These are phyloP conservation scores for Dasysyrphus tricinctus DNA, from an alignment of 2,888 invertebrate genomes.

Conservation along the genomic window DNA sequence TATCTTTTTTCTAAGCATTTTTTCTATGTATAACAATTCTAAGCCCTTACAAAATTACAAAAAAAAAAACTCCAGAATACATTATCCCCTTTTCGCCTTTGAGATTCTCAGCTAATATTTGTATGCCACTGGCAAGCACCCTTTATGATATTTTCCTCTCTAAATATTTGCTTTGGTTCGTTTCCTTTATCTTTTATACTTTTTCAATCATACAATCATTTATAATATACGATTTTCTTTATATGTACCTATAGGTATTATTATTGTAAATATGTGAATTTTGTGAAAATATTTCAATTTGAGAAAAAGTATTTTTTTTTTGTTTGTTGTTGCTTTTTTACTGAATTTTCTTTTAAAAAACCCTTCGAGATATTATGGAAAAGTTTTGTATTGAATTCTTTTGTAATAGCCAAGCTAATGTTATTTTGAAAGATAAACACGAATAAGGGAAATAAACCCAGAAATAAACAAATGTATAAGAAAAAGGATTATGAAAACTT, in stretches of 20 bases:
- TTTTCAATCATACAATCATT: conserved; percentile 13
- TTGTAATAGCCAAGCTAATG: background rate
- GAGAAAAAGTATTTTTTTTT: conserved; percentile 8
- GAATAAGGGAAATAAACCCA: conserved; percentile 23
- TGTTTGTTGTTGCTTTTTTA: background rate
- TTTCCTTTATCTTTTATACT: conserved; percentile 3
- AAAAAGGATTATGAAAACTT: background rate
- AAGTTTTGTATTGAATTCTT: background rate
- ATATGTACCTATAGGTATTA: conserved; percentile 5
- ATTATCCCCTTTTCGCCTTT: conserved; percentile 43
- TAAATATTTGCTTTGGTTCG: conserved; percentile 55
- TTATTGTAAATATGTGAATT: conserved; percentile 22
- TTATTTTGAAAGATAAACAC: background rate
- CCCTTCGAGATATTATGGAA: conserved; percentile 22
- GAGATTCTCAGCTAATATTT: conserved; percentile 33
- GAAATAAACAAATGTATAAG: background rate
- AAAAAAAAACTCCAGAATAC: conserved; percentile 32
- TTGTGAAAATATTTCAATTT: conserved; percentile 22
- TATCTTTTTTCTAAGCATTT: background rate
- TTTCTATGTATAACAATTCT: conserved; percentile 24
- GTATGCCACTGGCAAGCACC: conserved; percentile 36
- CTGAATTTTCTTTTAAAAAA: background rate
- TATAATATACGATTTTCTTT: background rate
- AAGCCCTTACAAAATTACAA: conserved; percentile 1
- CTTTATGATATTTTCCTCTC: conserved; percentile 26